phyloP scores from a whole-genome alignment of 2,888 invertebrate species.

The Rhagonycha lutea region DNA sequence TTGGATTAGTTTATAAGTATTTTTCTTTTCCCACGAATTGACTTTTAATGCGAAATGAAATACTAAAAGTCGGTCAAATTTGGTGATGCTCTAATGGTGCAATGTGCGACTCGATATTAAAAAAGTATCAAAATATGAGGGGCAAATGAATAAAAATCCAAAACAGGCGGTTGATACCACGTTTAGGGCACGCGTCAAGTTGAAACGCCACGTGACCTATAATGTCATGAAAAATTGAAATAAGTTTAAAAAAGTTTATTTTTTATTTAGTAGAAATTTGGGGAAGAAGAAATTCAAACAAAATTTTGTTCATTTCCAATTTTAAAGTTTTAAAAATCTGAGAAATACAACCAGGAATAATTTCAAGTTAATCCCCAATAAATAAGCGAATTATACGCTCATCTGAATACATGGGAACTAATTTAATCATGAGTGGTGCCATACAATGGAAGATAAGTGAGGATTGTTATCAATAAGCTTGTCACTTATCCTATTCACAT shows the following conservation, averaged over 20 bases:
- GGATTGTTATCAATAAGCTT: not conserved
- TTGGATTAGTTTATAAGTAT: conserved; percentile 28
- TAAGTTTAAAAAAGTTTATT: not conserved
- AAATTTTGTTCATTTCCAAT: not conserved
- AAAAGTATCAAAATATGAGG: conserved; percentile 20
- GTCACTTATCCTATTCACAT: not conserved
- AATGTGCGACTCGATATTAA: not conserved
- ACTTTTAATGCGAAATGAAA: conserved; percentile 11
- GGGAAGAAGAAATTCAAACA: not conserved
- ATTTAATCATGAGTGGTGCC: not conserved
- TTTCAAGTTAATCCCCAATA: not conserved
- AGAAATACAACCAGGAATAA: not conserved
- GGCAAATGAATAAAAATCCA: conserved; percentile 41
- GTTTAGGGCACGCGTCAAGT: conserved; percentile 23
- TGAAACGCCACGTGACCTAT: conserved; percentile 27
- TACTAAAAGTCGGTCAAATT: not conserved
- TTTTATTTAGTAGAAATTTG: not conserved
- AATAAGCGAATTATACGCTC: not conserved
- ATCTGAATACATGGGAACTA: not conserved
- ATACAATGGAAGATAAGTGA: not conserved
- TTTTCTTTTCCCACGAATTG: conserved; percentile 34
- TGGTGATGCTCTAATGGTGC: not conserved
- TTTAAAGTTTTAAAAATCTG: not conserved
- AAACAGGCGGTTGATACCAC: conserved; percentile 41
- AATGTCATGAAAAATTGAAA: conserved; percentile 30